Base-by-base conservation (phyloP, 2,888 invertebrate species). In the Dicycla oo region DNA sequence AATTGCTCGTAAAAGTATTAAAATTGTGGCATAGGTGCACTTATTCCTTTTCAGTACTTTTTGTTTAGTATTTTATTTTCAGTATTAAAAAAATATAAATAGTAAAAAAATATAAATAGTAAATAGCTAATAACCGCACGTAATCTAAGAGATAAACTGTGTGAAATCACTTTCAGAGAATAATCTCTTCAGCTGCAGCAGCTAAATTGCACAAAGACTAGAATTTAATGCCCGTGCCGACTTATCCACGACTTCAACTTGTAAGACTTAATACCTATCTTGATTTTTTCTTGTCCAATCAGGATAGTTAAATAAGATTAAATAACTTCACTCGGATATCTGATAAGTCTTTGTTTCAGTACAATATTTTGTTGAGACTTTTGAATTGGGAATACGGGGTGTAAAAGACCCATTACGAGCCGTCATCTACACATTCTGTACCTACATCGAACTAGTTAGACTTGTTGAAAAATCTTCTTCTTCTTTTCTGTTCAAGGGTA, bases 171-270 rank as follows among this genome's bases (percentile, higher is more conserved):
- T 90, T 87, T 82, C 77, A 73, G 81, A 84, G 89, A 86, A 88
- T 91, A 89, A 91, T 91, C 88, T 88, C 82, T 83, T 83, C 83
- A 87, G 88, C 87, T 90, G 88, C 91, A 88, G 86, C 91, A 91
- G 90, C 89, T 91, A 93, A 93, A 93, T 93, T 93, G 91, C 90
- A 91, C 93, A 94, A 93, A 94, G 93, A 90, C 90, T 88, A 87
- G 88, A 91, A 92, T 90, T 91, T 92, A 93, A 93, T 90, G 89
- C 89, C 86, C 79, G 84, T 84, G 81, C 84, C 81, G 89, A 90
- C 90, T 91, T 90, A 88, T 85, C 83, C 81, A 74, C 81, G 88
- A 88, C 86, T 88, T 89, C 86, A 90, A 89, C 85, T 90, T 87
- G 85, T 86, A 87, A 87, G 87, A 89, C 88, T 89, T 87, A 88